Base-by-base conservation (phyloP, 1,140 invertebrate genomes). In the Bombus sylvicola region DNA sequence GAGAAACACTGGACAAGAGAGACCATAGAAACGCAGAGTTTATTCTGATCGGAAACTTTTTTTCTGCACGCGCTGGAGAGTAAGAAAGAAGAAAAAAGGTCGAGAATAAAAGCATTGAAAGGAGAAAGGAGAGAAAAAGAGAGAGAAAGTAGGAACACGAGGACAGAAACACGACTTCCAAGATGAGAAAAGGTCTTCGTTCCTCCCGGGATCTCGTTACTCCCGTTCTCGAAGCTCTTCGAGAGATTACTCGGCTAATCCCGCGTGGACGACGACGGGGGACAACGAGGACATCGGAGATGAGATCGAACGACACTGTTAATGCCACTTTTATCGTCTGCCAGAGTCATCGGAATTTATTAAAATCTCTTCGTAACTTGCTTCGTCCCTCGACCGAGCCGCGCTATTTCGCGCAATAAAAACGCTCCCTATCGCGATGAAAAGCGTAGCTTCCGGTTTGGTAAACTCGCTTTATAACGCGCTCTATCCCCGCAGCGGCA, bases 201-300 rank as follows among this genome's bases (percentile, higher is more conserved):
- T 79, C 77, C 89, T 69, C 89, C 53, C 15, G 78, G 89, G 89
- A 90, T 86, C 89, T 91, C 89, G 89, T 91, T 91, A 91, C 89
- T 90, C 74, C 73, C 76, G 73, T 86, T 68, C 88, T 85, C 83
- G 78, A 86, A 64, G 88, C 89, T 88, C 89, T 90, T 76, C 80
- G 57, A 88, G 89, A 91, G 89, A 91, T 91, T 90, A 91, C 89
- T 88, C 87, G 89, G 84, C 87, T 91, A 91, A 91, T 91, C 89
- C 87, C 84, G 83, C 78, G 84, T 82, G 87, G 89, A 88, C 87
- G 83, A 83, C 80, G 81, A 87, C 81, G 28, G 15, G 76, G 68
- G 73, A 41, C 66, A 68, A 83, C 79, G 80, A 82, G 47, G 75
- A 78, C 85, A 74, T 89, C 83, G 78, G 66, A 87, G 83, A 90